Evolutionary conservation across 2,888 invertebrate species (phyloP), one percentile per base, ranked within the genome.

Genomic region (Phyto melanocephala): DNA sequence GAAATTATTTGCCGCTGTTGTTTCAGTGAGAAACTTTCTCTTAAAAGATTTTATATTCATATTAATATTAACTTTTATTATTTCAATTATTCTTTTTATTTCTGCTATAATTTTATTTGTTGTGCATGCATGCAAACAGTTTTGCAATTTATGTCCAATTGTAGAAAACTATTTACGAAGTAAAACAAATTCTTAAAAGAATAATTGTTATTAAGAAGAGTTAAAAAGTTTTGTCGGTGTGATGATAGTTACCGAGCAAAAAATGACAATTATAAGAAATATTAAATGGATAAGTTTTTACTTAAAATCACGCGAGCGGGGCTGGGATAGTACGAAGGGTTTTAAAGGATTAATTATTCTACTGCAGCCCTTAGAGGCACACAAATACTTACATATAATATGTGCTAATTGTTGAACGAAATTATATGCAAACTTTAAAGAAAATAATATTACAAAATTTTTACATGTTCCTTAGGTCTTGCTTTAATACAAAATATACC

Each of bases 121-220:
- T 65, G n/a, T n/a, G 71, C 65, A 45, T 50, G 15, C 10, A 4
- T 13, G 60, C 76, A 60, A 77, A 77, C 42, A 77, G n/a, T n/a
- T 77, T 77, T 77, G 35, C 68, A 82, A 82, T 82, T 82, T 78
- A 78, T 82, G 81, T 82, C 70, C 74, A 71, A 82, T 82, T 82
- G 78, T 70, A 72, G 28, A 60, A 75, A 81, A 72, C 67, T 72
- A 72, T 62, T 77, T 62, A 54, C 35, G 52, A 11, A 33, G 71
- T 37, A 67, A 17, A 62, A 67, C 6, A 58, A 65, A 72, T 35
- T 80, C 62, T 54, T 45, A 17, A 17, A 79, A 72, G 50, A 78
- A 82, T 78, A 81, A 81, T 74, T 81, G 81, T 77, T 81, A 54
- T 72, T 68, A 81, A 63, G 77, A 71, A 82, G 78, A 78, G 68